A percentile compares a stretch with the other conserved stretches of the same genome.
phyloP scores from a whole-genome alignment of 1,140 invertebrate genomes.

The Halyomorpha halys region DNA sequence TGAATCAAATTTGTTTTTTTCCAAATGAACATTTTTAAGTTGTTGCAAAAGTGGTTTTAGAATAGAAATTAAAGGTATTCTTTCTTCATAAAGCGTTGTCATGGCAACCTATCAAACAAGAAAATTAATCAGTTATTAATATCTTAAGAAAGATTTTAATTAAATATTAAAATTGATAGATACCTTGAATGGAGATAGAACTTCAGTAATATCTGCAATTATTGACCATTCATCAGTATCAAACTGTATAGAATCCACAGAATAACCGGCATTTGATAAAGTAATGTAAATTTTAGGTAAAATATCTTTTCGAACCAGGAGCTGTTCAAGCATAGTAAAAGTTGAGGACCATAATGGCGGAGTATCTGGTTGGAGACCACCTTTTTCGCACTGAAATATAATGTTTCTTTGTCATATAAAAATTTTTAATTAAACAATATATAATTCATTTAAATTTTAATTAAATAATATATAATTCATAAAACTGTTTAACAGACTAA shows the following conservation, averaged over 20 bases:
- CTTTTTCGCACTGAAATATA: conserved; percentile 11
- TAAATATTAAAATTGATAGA: neutral
- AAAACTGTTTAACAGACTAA: too few species aligned
- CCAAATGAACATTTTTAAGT: conserved; percentile 42
- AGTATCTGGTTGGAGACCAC: conserved; percentile 3
- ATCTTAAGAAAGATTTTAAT: too few species aligned
- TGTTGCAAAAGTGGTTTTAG: conserved; percentile 45
- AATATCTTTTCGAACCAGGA: conserved; percentile 36
- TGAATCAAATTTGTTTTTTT: conserved; percentile 39
- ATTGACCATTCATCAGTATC: conserved; percentile 40
- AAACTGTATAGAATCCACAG: conserved; percentile 35
- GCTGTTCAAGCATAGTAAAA: conserved; percentile 43
- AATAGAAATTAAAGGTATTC: conserved; percentile 43
- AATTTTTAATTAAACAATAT: too few species aligned
- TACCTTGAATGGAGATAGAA: conserved; percentile 43
- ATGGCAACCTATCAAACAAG: conserved; percentile 38
- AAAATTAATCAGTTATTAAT: too few species aligned
- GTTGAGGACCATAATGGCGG: conserved; percentile 39
- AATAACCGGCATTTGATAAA: conserved; percentile 33
- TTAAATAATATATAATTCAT: too few species aligned
- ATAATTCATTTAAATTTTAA: too few species aligned
- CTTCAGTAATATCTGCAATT: conserved; percentile 40
- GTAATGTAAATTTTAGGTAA: conserved; percentile 36
- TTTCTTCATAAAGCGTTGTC: conserved; percentile 44
- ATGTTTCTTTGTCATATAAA: too few species aligned